Evolutionary conservation across 2,888 invertebrate species (phyloP).

Genomic region (Troilus luridus): DNA sequence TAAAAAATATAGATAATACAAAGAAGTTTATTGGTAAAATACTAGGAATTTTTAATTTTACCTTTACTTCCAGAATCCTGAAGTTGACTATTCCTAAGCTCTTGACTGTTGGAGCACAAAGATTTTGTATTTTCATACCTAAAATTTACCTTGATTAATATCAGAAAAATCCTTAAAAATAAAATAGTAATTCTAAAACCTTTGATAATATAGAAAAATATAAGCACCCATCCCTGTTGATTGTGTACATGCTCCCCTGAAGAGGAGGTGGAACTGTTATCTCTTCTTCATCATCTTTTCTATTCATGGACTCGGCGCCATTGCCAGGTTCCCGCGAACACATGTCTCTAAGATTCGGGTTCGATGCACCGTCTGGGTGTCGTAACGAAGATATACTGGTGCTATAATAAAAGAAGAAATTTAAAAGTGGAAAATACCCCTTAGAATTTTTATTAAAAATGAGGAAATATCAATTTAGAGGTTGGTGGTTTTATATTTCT

Average conservation of each 20-base stretch:
- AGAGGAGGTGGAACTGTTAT: constrained; percentile 66
- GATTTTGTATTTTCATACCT: constrained; percentile 63
- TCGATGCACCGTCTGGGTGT: constrained; percentile 94
- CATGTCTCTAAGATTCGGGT: constrained; percentile 87
- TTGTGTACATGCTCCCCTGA: constrained; percentile 62
- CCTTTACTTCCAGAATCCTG: constrained; percentile 64
- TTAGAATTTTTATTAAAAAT: not conserved
- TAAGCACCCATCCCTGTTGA: constrained; percentile 60
- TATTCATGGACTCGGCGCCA: constrained; percentile 63
- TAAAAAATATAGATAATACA: no score
- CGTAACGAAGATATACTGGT: constrained; percentile 71
- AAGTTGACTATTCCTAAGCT: constrained; percentile 59
- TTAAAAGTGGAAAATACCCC: not conserved
- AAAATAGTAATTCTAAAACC: not conserved
- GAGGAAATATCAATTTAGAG: no score
- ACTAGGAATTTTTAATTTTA: not conserved
- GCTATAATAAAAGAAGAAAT: constrained; percentile 49
- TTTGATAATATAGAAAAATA: not conserved
- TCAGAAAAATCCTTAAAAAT: not conserved
- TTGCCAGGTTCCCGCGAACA: constrained; percentile 64
- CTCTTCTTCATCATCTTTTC: constrained; percentile 65
- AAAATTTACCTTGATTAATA: constrained; percentile 11
- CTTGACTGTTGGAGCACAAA: constrained; percentile 55
- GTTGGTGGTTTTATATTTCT: no score
- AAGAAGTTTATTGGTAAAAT: no score